phyloP scores from a whole-genome alignment of 2,888 invertebrate species.

The Bombylius major region DNA sequence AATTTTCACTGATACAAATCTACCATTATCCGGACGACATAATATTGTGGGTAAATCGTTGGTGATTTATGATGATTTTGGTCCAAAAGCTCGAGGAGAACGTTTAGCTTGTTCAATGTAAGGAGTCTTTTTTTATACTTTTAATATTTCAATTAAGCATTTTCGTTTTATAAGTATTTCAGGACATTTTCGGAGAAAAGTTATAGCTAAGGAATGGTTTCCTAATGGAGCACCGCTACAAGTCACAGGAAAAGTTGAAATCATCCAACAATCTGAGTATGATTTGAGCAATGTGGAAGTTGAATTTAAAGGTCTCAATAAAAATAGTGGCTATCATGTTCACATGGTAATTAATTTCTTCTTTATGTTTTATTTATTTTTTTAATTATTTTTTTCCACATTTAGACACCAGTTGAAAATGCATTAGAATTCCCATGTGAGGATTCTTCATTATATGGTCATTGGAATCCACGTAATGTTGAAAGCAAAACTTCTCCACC shows the following conservation, averaged over 20 bases:
- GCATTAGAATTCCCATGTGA: constrained; percentile 82
- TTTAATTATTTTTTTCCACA: constrained; percentile 12
- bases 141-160: constrained; percentile 2
- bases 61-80: constrained; percentile 77
- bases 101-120: constrained; percentile 78
- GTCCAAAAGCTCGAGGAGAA: constrained; percentile 78
- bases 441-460: constrained; percentile 64
- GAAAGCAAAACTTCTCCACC: constrained; percentile 49
- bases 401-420: constrained; percentile 66
- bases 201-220: constrained; percentile 78
- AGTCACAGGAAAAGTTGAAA: constrained; percentile 63
- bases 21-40: constrained; percentile 63
- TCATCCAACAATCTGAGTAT: constrained; percentile 75
- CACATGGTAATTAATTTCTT: constrained; percentile 51
- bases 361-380: not conserved
- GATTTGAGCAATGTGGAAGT: constrained; percentile 70
- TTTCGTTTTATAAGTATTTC: constrained; percentile 45
- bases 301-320: constrained; percentile 54
- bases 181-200: constrained; percentile 64
- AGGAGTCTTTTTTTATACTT: constrained; percentile 22
- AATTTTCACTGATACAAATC: constrained; percentile 63
- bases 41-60: constrained; percentile 69
- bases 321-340: constrained; percentile 63
- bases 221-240: constrained; percentile 56
- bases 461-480: constrained; percentile 73